Percentiles rank a stretch among this genome's conserved stretches.
Evolutionary conservation across 2,113 vertebrate genomes (phyloP).

Genomic region (Noturus placidus): DNA sequence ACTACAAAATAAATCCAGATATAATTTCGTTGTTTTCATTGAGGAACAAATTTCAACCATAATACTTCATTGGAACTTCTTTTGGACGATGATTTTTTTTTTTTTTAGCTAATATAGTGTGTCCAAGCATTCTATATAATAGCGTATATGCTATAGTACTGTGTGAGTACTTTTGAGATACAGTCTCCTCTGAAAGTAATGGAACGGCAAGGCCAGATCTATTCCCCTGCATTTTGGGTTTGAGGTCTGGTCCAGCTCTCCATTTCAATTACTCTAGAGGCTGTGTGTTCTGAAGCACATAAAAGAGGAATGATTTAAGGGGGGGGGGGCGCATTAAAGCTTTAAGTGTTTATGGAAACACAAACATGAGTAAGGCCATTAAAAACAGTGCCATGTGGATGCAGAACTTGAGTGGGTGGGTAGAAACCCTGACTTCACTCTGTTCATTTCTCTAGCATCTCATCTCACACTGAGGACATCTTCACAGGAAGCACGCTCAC

Average conservation of each 20-base stretch:
- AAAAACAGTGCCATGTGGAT: not conserved
- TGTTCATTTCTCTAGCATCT: not conserved
- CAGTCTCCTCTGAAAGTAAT: not conserved
- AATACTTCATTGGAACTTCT: not conserved
- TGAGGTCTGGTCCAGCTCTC: not conserved
- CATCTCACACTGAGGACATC: not conserved
- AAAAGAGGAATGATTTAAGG: not conserved
- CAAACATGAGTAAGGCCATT: conserved; percentile 2
- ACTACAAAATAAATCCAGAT: too few relatives aligned
- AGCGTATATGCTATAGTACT: not conserved
- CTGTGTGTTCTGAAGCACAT: not conserved
- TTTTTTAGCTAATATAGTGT: too few relatives aligned
- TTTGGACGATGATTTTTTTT: too few relatives aligned
- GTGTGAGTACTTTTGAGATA: not conserved
- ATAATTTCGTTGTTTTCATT: not conserved
- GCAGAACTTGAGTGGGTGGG: not conserved
- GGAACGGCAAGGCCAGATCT: not conserved
- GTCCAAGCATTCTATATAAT: not conserved
- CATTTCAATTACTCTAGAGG: not conserved
- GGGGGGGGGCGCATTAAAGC: not conserved
- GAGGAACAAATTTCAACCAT: not conserved
- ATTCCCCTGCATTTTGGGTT: not conserved
- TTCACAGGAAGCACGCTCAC: not conserved
- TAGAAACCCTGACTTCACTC: not conserved
- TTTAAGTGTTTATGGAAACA: conserved; percentile 12